These are phyloP conservation scores for Drosophila neonasuta DNA, from an alignment of 2,888 invertebrate species.

Conservation along the genomic window DNA sequence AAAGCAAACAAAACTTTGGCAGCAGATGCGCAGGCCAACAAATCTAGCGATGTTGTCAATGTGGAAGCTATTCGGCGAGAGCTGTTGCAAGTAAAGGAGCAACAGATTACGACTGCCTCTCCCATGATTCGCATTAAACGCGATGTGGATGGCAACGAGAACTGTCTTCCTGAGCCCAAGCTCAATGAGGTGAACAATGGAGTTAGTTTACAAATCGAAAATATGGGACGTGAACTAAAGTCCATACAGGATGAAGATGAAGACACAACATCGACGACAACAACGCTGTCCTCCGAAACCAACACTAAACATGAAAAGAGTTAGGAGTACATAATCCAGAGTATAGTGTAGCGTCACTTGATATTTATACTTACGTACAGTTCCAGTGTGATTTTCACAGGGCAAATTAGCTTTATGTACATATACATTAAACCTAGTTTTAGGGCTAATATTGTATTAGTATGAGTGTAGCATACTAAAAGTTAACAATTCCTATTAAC, in stretches of 20 bases:
- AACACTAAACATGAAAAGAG: conserved; percentile 16
- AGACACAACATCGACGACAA: conserved; percentile 31
- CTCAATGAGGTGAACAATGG: conserved; percentile 44
- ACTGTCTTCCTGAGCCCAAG: conserved; percentile 74
- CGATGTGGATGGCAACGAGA: conserved; percentile 48
- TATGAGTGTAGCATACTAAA: not conserved
- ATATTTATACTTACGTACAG: conserved; percentile 20
- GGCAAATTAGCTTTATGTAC: conserved; percentile 63
- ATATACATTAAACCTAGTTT: conserved; percentile 47
- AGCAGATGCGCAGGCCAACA: conserved; percentile 22
- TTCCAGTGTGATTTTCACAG: conserved; percentile 29
- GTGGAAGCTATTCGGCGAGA: conserved; percentile 79
- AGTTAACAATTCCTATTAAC: conserved; percentile 10
- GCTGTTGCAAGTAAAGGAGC: conserved; percentile 69
- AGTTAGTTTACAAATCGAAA: conserved; percentile 63
- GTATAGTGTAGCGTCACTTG: conserved; percentile 2
- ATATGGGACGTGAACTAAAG: conserved; percentile 79
- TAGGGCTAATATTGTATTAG: conserved; percentile 38
- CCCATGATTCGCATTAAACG: conserved; percentile 63
- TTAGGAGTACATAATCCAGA: conserved; percentile 3
- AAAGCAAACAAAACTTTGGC: conserved; percentile 44
- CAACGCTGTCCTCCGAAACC: conserved; percentile 1
- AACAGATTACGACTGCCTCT: conserved; percentile 14
- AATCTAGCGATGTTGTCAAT: conserved; percentile 49
- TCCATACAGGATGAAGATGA: conserved; percentile 73